A percentile compares a stretch with the other conserved stretches of the same genome.
Evolutionary conservation across 2,797 vertebrate species (phyloP).

Genomic region (Fundulus diaphanus): DNA sequence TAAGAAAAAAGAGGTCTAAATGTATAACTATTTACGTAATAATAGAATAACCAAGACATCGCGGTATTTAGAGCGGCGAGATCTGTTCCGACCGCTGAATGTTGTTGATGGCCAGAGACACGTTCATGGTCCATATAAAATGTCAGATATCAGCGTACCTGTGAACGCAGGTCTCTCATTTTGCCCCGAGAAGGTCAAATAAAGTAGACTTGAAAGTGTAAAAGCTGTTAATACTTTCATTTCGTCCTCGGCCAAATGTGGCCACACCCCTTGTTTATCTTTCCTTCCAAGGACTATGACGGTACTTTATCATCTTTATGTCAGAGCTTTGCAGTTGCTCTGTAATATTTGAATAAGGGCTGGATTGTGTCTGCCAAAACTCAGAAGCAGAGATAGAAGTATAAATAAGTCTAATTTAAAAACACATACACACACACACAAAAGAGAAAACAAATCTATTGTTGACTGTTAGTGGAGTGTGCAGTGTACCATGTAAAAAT

Average conservation of each 20-base stretch:
- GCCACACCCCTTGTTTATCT: neutral
- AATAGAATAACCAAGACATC: conserved; percentile 24
- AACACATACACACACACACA: no score
- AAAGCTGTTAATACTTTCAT: neutral
- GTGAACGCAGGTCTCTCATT: conserved; percentile 14
- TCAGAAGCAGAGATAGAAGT: no score
- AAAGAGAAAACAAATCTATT: neutral
- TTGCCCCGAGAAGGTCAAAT: conserved; percentile 12
- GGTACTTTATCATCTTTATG: neutral
- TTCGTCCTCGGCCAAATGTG: neutral
- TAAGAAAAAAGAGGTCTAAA: conserved; percentile 9
- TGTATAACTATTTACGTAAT: conserved; percentile 47
- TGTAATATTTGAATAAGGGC: neutral
- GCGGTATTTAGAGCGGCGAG: conserved; percentile 35
- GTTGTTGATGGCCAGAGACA: conserved; percentile 24
- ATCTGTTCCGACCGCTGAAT: neutral
- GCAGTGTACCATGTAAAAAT: no score
- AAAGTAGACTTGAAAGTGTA: neutral
- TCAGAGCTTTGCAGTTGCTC: neutral
- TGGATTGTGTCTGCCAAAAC: neutral
- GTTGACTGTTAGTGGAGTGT: neutral
- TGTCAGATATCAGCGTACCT: conserved; percentile 33
- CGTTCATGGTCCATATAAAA: conserved; percentile 16
- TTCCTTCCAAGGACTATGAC: neutral
- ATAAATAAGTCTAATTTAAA: no score